Base-by-base conservation (phyloP, 2,888 invertebrate species). In the Hofmannophila pseudospretella region DNA sequence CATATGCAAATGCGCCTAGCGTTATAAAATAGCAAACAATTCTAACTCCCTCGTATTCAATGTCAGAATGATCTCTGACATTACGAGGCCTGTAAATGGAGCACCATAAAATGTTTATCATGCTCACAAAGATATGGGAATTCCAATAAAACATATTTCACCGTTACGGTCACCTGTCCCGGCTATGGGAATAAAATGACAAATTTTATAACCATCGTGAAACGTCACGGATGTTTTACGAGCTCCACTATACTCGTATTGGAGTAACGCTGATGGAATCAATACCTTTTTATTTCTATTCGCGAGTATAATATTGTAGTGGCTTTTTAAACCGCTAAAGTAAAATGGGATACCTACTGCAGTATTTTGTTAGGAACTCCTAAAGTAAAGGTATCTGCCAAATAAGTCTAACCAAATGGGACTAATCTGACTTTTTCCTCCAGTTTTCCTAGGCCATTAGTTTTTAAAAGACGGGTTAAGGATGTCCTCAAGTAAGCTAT, bases 251-350 rank as follows among this genome's bases (percentile, higher is more conserved):
- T 39, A 30, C 29, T 43, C 45, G 41, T 51, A 49, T 55, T 51
- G 48, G 44, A 43, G 44, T 43, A 41, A 50, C 48, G 51, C 47
- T 59, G 51, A 53, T 54, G 54, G 54, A 63, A 66, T 66, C 68
- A 60, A 67, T 69, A 67, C 61, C 20, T 41, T 41, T 42, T 41
- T 36, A 44, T 49, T 47, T n/a, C n/a, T n/a, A n/a, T n/a, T 51
- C 49, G 39, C 40, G 36, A 22, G 36, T 36, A 34, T 41, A 38
- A 37, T n/a, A 19, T 32, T 3, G 10, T 8, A 2, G 22, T 22
- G 22, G 2, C 5, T 22, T 22, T 22, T 16, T 5, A 16, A 16
- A 16, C n/a, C n/a, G n/a, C n/a, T n/a, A n/a, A n/a, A n/a, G n/a
- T n/a, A n/a, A n/a, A n/a, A n/a, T n/a, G n/a, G n/a, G n/a, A n/a